Percentiles rank a stretch among this genome's conserved stretches.
phyloP scores from a whole-genome alignment of 2,888 invertebrate genomes.

The Trichogramma dendrolimi region DNA sequence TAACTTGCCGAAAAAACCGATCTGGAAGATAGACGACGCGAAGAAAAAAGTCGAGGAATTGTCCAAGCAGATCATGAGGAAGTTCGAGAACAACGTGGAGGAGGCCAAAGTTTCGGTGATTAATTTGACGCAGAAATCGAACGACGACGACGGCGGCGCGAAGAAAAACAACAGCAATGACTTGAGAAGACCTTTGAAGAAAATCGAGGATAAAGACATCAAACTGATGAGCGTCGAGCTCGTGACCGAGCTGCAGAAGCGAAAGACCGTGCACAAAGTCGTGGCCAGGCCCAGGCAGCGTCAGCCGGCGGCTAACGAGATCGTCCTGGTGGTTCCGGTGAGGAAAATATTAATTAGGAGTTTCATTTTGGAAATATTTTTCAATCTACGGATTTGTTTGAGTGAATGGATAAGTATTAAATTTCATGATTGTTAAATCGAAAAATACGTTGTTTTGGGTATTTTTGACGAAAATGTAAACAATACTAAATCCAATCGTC shows the following conservation, averaged over 20 bases:
- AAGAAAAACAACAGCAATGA: neutral
- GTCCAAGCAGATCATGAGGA: slow-evolving; percentile 1
- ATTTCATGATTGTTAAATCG: too few species aligned
- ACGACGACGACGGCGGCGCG: neutral
- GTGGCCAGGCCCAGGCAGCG: slow-evolving; percentile 37
- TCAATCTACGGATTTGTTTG: too few species aligned
- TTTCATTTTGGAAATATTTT: too few species aligned
- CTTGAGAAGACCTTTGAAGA: slow-evolving; percentile 21
- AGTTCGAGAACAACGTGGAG: slow-evolving; percentile 22
- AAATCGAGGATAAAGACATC: slow-evolving; percentile 27
- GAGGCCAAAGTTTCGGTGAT: slow-evolving; percentile 11
- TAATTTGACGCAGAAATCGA: neutral
- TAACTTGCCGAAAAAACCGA: slow-evolving; percentile 21
- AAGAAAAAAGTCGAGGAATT: slow-evolving; percentile 5
- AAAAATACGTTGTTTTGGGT: too few species aligned
- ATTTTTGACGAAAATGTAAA: too few species aligned
- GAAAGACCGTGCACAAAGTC: slow-evolving; percentile 6
- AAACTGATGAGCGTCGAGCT: too few species aligned
- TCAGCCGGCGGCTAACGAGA: slow-evolving; percentile 32
- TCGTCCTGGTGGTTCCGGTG: slow-evolving; percentile 21
- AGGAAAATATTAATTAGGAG: slow-evolving; percentile 33
- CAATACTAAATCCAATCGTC: too few species aligned
- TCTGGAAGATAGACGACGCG: slow-evolving; percentile 26
- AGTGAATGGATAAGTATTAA: too few species aligned
- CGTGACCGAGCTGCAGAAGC: slow-evolving; percentile 22